phyloP scores from a whole-genome alignment of 2,888 invertebrate genomes.

The Yponomeuta plumbellus region DNA sequence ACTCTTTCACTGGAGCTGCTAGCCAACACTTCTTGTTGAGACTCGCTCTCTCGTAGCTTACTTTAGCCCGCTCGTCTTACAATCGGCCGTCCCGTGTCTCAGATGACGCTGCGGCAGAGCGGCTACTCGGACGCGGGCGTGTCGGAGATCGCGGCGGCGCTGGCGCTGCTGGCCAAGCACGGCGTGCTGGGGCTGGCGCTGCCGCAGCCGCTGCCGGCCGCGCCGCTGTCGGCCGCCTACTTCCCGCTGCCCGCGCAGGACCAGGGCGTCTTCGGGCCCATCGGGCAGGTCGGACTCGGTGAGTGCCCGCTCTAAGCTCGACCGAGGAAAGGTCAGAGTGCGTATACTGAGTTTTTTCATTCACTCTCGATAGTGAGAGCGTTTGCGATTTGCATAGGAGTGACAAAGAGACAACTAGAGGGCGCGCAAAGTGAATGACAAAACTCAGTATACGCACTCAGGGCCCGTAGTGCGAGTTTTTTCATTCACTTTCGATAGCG shows the following conservation, averaged over 20 bases:
- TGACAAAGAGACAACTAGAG: too few relatives aligned
- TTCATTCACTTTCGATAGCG: too few relatives aligned
- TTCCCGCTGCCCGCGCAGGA: constrained; percentile 72
- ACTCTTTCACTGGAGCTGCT: too few relatives aligned
- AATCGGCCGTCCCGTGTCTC: constrained; percentile 22
- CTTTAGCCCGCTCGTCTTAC: not conserved
- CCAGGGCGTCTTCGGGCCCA: constrained; percentile 87
- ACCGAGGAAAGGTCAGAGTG: too few relatives aligned
- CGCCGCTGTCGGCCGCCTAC: constrained; percentile 74
- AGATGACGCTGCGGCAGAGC: constrained; percentile 89
- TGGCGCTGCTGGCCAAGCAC: constrained; percentile 95
- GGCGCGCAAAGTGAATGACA: too few relatives aligned
- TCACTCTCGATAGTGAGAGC: too few relatives aligned
- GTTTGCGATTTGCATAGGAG: too few relatives aligned
- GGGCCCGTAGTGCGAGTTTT: too few relatives aligned
- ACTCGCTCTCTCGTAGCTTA: too few relatives aligned
- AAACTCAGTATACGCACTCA: too few relatives aligned
- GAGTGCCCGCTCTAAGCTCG: constrained; percentile 28
- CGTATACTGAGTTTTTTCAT: too few relatives aligned
- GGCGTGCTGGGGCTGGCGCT: constrained; percentile 84
- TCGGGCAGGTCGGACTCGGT: constrained; percentile 84
- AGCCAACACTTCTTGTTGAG: too few relatives aligned
- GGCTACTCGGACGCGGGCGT: constrained; percentile 96
- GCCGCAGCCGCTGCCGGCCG: constrained; percentile 78
- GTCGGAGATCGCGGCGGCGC: constrained; percentile 90